These are phyloP conservation scores for Sebastes schlegelii DNA, from an alignment of 2,113 vertebrate genomes.

Conservation along the genomic window DNA sequence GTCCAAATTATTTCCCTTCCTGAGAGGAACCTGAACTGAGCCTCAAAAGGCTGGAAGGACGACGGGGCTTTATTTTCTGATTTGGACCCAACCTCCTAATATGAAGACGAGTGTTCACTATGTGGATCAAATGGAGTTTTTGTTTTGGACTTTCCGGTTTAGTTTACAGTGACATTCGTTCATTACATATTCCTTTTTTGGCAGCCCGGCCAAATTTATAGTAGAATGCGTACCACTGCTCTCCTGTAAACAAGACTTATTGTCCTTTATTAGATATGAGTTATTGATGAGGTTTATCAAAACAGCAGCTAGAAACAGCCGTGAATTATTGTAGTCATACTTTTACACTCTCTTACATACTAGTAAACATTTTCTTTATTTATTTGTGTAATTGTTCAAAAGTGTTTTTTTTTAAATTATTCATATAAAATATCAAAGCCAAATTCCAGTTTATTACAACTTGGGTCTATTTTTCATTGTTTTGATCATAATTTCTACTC, in stretches of 20 bases:
- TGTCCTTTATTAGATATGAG: constrained; percentile 1
- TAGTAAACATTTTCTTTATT: constrained; percentile 26
- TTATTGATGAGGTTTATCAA: not conserved
- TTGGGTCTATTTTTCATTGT: not conserved
- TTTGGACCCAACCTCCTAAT: constrained; percentile 22
- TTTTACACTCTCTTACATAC: not conserved
- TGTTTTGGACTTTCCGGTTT: constrained; percentile 30
- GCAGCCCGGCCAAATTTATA: not conserved
- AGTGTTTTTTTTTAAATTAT: not conserved
- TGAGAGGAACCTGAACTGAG: constrained; percentile 4
- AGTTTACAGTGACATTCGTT: constrained; percentile 9
- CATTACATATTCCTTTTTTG: not conserved
- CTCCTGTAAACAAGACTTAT: constrained; percentile 1
- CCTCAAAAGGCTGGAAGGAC: constrained; percentile 10
- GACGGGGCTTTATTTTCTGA: constrained; percentile 34
- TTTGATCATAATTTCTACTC: not conserved
- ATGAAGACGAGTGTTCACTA: constrained; percentile 27
- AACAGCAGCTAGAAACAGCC: not conserved
- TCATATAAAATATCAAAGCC: not conserved
- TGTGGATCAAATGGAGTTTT: constrained; percentile 41
- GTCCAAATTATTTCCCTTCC: constrained; percentile 11
- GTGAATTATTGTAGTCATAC: not conserved
- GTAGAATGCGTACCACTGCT: not conserved
- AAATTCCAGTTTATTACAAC: constrained; percentile 12
- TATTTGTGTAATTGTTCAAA: constrained; percentile 24